Evolutionary conservation across 2,113 vertebrate species (phyloP).

Genomic region (Sakesphorus luctuosus): DNA sequence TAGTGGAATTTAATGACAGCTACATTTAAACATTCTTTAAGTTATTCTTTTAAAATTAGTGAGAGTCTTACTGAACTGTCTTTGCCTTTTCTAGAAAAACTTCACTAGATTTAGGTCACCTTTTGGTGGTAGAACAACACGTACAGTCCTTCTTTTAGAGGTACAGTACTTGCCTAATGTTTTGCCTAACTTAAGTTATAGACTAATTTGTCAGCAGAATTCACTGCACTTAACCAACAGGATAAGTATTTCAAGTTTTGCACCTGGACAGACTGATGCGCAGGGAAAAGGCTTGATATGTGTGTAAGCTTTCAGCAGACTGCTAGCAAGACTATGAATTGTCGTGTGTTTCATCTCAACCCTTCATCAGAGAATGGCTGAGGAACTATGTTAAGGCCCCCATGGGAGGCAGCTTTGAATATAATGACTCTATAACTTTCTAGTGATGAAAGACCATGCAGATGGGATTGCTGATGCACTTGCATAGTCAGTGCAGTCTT

Average conservation of each 20-base stretch:
- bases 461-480: background rate
- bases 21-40: background rate
- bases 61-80: background rate
- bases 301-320: accelerated
- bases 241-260: background rate
- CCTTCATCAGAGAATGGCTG: background rate
- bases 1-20: background rate
- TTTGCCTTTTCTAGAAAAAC: background rate
- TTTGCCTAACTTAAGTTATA: background rate
- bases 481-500: background rate
- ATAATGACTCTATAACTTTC: background rate
- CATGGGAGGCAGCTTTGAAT: background rate
- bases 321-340: background rate
- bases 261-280: background rate
- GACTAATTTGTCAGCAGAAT: background rate
- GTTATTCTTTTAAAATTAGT: background rate
- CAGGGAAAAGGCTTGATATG: background rate
- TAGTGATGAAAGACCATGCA: background rate
- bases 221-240: background rate
- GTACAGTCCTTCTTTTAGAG: background rate
- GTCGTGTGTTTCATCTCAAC: background rate
- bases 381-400: background rate
- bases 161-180: background rate
- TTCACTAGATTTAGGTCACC: background rate
- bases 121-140: background rate